Evolutionary conservation across 2,888 invertebrate genomes (phyloP), one percentile per base, ranked within the genome.

Genomic region (Philereme vetulata): DNA sequence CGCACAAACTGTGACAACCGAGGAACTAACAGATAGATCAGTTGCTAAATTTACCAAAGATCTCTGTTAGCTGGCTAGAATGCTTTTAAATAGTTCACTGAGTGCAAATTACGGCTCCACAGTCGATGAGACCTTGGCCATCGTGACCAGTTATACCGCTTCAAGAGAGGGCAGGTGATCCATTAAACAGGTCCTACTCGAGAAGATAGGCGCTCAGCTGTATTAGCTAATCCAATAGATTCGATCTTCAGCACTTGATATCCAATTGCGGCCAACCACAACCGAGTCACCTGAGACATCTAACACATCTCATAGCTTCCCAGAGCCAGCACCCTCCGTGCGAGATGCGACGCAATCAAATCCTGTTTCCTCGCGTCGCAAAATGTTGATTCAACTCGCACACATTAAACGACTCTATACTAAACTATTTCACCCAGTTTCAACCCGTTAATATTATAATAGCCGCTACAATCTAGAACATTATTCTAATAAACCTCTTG

Each of bases 401-500:
- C 49, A 45, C 4, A 21, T 21, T 21, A 21, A 21, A 21, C 21
- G 21, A 1, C 21, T 21, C 21, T 21, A 21, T 21, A 21, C 21
- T 21, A 21, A 21, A 21, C 21, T 21, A 21, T 21, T 21, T 2
- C 21, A 21, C 21, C 21, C 2, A 21, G 21, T 21, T 21, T 21
- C 21, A 21, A 21, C 1, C 21, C 21, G 2, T 21, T n/a, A n/a
- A 21, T 21, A 21, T 21, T 21, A 21, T 21, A 54, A 44, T 46
- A 53, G 11, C 36, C 8, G 33, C 33, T 11, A n/a, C n/a, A 34
- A 40, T 48, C 45, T 35, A 50, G 45, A 44, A 33, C 42, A 34
- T 21, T 32, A 42, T 46, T 45, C 33, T 63, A 48, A 71, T 67
- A 55, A 58, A 59, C 55, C 57, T 49, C 51, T 55, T 38, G 44